Conservation (phyloP, 2,113 vertebrate genomes). For the Triplophysa siluroides region DNA sequence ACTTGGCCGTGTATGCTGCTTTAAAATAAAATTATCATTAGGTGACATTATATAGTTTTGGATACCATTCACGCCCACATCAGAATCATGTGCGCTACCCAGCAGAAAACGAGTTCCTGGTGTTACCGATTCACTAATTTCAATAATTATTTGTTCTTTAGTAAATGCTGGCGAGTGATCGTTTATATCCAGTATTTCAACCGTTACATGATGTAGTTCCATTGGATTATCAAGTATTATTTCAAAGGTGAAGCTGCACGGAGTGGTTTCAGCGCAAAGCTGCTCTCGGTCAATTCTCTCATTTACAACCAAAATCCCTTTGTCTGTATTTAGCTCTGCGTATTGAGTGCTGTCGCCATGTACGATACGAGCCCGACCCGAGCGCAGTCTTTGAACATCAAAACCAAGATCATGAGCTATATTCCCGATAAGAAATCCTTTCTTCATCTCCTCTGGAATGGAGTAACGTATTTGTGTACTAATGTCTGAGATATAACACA, state of each 20-base stretch:
- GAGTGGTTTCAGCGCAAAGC: conserved; percentile 66
- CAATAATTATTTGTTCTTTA: conserved; percentile 61
- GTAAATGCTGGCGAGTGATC: conserved; percentile 75
- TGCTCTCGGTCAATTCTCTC: conserved; percentile 73
- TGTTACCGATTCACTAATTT: conserved; percentile 70
- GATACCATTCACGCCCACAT: conserved; percentile 70
- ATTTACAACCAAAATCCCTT: conserved; percentile 64
- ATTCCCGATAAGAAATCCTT: conserved; percentile 70
- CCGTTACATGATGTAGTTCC: conserved; percentile 69
- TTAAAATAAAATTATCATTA: conserved; percentile 66
- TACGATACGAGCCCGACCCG: conserved; percentile 66
- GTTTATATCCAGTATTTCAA: conserved; percentile 78
- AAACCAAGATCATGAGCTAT: conserved; percentile 73
- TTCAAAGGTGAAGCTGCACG: conserved; percentile 73
- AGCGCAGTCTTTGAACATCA: conserved; percentile 59
- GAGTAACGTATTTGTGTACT: conserved; percentile 66
- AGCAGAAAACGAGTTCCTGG: conserved; percentile 64
- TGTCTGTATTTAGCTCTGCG: conserved; percentile 62
- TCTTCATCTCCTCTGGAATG: conserved; percentile 70
- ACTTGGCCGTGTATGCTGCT: conserved; percentile 48
- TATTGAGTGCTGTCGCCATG: conserved; percentile 63
- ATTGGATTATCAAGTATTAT: conserved; percentile 76
- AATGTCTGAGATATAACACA: background rate
- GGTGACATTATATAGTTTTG: conserved; percentile 67
- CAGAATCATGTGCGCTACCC: conserved; percentile 68